Evolutionary conservation across 2,888 invertebrate species (phyloP).

Genomic region (Hirtodrosophila duncani): DNA sequence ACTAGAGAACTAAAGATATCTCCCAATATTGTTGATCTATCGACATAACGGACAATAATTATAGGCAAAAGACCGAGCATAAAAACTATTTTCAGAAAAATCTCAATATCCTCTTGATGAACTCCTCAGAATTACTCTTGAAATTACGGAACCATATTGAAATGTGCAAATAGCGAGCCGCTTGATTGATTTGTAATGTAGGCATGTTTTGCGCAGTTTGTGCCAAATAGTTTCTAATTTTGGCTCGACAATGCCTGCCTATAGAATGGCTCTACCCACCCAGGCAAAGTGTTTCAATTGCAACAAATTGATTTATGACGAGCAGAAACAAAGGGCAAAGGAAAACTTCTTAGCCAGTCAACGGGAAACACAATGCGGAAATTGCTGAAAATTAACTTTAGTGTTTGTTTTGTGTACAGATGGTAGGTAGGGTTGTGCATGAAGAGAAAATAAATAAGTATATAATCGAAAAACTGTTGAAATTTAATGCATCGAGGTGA

Average conservation of each 20-base stretch:
- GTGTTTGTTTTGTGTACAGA: too few species aligned
- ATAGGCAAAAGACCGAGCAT: too few species aligned
- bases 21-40: too few species aligned
- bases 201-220: constrained; percentile 24
- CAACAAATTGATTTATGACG: constrained; percentile 68
- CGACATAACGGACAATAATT: too few species aligned
- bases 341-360: constrained; percentile 15
- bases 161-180: constrained; percentile 14
- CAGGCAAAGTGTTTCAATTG: constrained; percentile 42
- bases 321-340: neutral
- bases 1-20: too few species aligned
- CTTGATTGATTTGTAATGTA: constrained; percentile 53
- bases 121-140: too few species aligned
- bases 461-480: too few species aligned
- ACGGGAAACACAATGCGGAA: constrained; percentile 53
- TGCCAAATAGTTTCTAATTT: constrained; percentile 48
- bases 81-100: too few species aligned
- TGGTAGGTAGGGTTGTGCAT: neutral
- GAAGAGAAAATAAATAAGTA: neutral
- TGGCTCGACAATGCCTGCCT: constrained; percentile 49
- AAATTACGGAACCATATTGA: neutral
- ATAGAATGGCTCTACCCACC: constrained; percentile 54
- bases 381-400: constrained; percentile 19
- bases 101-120: too few species aligned
- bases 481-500: constrained; percentile 12